A percentile compares a stretch with the other conserved stretches of the same genome.
Evolutionary conservation across 2,888 invertebrate species (phyloP).

Genomic region (Andrena fulva): DNA sequence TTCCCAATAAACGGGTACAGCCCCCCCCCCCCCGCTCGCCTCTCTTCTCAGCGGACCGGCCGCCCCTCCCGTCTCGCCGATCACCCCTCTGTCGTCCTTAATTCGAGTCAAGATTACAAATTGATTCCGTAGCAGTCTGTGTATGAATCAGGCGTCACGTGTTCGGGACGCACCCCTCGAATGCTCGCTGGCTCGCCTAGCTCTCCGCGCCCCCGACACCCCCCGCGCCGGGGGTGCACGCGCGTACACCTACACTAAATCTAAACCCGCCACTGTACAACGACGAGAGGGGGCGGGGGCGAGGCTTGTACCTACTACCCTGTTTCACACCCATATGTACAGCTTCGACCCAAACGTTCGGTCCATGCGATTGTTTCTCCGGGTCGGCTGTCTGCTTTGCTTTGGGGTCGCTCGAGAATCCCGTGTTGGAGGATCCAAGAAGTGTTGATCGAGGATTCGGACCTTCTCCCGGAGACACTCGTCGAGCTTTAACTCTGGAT

Average conservation of each 20-base stretch:
- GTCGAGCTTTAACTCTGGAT: not conserved
- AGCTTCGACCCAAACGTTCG: conserved; percentile 29
- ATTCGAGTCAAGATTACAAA: conserved; percentile 85
- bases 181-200: conserved; percentile 38
- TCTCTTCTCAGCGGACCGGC: conserved; percentile 86
- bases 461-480: too few relatives aligned
- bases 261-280: conserved; percentile 53
- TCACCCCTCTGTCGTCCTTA: conserved; percentile 88
- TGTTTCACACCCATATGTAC: conserved; percentile 53
- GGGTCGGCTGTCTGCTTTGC: not conserved
- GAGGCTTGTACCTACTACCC: conserved; percentile 60
- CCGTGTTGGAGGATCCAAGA: too few relatives aligned
- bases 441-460: too few relatives aligned
- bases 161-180: conserved; percentile 84
- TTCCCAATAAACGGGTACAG: conserved; percentile 76
- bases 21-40: conserved; percentile 34
- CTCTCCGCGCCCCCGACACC: conserved; percentile 13
- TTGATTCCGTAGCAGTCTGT: conserved; percentile 84
- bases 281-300: conserved; percentile 10
- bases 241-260: conserved; percentile 59
- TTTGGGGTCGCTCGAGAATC: not conserved
- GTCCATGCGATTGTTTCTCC: conserved; percentile 3
- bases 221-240: conserved; percentile 25
- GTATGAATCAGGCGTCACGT: conserved; percentile 85
- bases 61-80: conserved; percentile 87